phyloP scores from a whole-genome alignment of 2,888 invertebrate genomes.

The Gnatocerus cornutus region DNA sequence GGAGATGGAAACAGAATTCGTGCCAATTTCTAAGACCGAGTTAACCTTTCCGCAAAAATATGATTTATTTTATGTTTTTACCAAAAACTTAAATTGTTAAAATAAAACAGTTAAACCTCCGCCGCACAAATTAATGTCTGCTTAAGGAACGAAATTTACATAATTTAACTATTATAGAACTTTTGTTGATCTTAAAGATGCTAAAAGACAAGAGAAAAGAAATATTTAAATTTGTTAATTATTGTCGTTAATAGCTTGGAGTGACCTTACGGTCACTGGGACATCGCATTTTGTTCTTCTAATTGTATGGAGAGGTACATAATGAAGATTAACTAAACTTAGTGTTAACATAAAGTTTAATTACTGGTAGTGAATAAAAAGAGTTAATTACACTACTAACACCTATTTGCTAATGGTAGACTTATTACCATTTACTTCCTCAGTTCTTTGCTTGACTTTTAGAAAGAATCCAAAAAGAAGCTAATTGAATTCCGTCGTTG shows the following conservation, averaged over 20 bases:
- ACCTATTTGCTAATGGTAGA: too few species aligned
- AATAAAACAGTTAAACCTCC: not conserved
- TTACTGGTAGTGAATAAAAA: not conserved
- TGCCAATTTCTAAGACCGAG: too few species aligned
- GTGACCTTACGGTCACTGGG: not conserved
- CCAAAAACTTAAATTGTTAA: not conserved
- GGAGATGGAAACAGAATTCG: too few species aligned
- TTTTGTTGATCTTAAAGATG: slow-evolving; percentile 1
- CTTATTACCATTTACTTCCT: too few species aligned
- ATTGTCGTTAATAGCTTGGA: not conserved
- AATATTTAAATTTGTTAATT: slow-evolving; percentile 5
- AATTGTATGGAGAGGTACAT: not conserved
- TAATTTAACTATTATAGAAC: slow-evolving; percentile 2
- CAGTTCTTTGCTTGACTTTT: too few species aligned
- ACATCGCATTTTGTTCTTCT: not conserved
- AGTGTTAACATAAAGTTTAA: slow-evolving; percentile 1
- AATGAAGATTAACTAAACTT: not conserved
- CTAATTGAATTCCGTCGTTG: slow-evolving; percentile 8
- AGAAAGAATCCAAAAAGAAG: not conserved
- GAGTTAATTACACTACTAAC: too few species aligned
- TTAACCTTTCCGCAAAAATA: too few species aligned
- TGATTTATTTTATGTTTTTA: too few species aligned
- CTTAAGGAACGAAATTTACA: not conserved
- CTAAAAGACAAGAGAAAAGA: slow-evolving; percentile 10
- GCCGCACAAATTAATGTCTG: not conserved